phyloP scores from a whole-genome alignment of 2,797 vertebrate genomes.

The Spizella passerina region DNA sequence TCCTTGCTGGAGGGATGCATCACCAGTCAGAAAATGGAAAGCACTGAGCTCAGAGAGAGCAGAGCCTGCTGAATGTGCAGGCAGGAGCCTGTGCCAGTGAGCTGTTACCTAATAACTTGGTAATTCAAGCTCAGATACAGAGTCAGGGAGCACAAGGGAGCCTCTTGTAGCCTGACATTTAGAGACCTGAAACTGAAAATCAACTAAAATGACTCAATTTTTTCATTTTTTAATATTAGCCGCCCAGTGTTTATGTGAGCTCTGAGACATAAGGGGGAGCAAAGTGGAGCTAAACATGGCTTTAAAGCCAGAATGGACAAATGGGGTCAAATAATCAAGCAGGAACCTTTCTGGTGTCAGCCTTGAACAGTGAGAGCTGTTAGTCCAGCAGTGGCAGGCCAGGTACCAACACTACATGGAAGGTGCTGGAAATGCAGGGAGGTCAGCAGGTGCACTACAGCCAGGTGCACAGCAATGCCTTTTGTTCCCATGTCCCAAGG shows the following conservation, averaged over 20 bases:
- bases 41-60: background rate
- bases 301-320: background rate
- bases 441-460: background rate
- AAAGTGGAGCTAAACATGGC: background rate
- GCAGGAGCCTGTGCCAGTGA: background rate
- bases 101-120: background rate
- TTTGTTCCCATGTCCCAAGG: background rate
- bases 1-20: background rate
- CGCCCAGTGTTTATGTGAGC: background rate
- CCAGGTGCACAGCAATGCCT: background rate
- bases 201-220: background rate
- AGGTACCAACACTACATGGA: background rate
- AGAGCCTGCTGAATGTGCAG: accelerated
- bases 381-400: background rate
- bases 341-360: background rate
- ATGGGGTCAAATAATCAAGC: background rate
- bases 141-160: background rate
- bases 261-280: background rate
- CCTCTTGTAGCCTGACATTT: background rate
- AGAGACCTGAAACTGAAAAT: background rate
- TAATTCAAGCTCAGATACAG: background rate
- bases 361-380: background rate
- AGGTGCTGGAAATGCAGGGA: background rate
- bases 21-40: background rate
- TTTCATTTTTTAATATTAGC: background rate